Conservation (phyloP, 2,113 vertebrate species). For the Chlamydotis undulata region DNA sequence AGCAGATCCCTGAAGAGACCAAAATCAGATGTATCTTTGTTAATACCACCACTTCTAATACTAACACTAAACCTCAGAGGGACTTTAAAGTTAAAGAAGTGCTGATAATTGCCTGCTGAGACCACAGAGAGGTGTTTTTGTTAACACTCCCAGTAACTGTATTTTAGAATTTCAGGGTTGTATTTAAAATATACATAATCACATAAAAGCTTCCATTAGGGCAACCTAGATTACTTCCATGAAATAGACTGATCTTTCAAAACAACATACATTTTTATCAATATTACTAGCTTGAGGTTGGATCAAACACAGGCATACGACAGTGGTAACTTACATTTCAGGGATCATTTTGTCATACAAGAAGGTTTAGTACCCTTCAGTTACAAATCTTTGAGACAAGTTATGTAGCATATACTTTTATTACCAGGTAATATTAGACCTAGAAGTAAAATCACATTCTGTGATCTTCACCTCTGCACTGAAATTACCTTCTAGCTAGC, state of each 20-base stretch:
- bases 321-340: not conserved
- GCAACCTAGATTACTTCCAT: not conserved
- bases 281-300: not conserved
- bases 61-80: not conserved
- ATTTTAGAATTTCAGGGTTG: not conserved
- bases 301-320: not conserved
- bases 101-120: not conserved
- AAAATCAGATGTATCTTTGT: not conserved
- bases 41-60: not conserved
- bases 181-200: not conserved
- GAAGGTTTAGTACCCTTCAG: not conserved
- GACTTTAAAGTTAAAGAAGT: not conserved
- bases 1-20: no score
- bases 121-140: not conserved
- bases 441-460: not conserved
- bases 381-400: not conserved
- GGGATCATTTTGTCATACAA: not conserved
- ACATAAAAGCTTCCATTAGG: not conserved
- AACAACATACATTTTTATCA: not conserved
- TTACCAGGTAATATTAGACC: not conserved
- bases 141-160: not conserved
- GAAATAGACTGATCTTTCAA: not conserved
- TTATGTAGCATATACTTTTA: not conserved
- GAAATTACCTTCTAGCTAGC: not conserved
- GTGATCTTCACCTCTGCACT: not conserved